Percentiles rank a stretch among this genome's conserved stretches.
Conservation (phyloP, 2,797 vertebrate species). For the Danionella dracula region DNA sequence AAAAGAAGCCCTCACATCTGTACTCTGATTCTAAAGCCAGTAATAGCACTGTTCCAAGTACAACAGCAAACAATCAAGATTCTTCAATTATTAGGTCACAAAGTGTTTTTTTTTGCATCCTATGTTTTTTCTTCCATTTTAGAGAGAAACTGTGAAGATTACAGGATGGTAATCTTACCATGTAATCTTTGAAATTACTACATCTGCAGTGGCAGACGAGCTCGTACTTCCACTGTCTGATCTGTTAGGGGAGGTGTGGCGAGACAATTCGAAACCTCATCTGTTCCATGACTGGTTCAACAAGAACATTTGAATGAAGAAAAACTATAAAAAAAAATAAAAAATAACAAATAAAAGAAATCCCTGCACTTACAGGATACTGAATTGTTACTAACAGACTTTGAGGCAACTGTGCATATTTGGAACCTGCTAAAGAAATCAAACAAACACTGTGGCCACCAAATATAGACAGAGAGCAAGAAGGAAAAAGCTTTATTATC, state of each 20-base stretch:
- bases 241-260: constrained; percentile 33
- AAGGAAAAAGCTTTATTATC: constrained; percentile 36
- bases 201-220: constrained; percentile 52
- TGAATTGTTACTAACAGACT: constrained; percentile 41
- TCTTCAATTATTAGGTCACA: constrained; percentile 62
- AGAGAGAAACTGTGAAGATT: constrained; percentile 52
- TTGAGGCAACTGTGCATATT: constrained; percentile 34
- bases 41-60: constrained; percentile 55
- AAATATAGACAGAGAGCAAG: constrained; percentile 38
- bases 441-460: constrained; percentile 37
- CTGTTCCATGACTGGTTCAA: constrained; percentile 26
- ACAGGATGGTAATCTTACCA: constrained; percentile 59
- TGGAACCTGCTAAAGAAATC: constrained; percentile 51
- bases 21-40: constrained; percentile 55
- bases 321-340: constrained; percentile 19
- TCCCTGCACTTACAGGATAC: no score
- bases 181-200: constrained; percentile 63
- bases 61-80: constrained; percentile 53
- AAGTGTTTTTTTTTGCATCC: constrained; percentile 50
- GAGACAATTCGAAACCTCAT: constrained; percentile 19
- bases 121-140: constrained; percentile 36
- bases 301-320: constrained; percentile 27
- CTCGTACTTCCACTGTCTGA: constrained; percentile 47
- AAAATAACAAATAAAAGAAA: no score
- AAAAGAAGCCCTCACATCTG: constrained; percentile 60